A percentile compares a stretch with the other conserved stretches of the same genome.
phyloP scores from a whole-genome alignment of 2,888 invertebrate genomes.

The Drosophila anomalata region DNA sequence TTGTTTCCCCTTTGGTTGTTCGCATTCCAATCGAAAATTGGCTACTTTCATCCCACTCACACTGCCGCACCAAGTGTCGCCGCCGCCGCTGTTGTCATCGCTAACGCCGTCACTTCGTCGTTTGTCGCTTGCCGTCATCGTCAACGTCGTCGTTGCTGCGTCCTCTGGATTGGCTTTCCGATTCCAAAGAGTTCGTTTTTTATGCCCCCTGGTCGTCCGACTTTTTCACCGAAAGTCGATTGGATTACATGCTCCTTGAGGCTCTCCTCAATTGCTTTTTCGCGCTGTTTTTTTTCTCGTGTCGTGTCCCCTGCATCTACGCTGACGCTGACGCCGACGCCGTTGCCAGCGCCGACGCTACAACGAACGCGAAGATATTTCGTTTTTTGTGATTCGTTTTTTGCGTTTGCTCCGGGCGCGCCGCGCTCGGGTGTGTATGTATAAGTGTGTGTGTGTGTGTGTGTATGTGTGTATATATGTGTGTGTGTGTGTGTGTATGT shows the following conservation, averaged over 20 bases:
- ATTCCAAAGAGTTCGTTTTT: slow-evolving; percentile 73
- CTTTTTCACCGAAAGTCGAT: slow-evolving; percentile 48
- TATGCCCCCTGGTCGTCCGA: slow-evolving; percentile 46
- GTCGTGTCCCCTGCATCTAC: slow-evolving; percentile 65
- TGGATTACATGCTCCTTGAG: slow-evolving; percentile 70
- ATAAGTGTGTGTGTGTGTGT: not conserved
- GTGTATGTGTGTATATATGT: slow-evolving; percentile 43
- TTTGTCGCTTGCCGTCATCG: slow-evolving; percentile 53
- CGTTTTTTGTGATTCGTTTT: slow-evolving; percentile 71
- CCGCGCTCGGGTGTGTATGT: slow-evolving; percentile 19
- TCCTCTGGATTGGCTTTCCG: slow-evolving; percentile 75
- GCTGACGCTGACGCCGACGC: slow-evolving; percentile 43
- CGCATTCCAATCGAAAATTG: slow-evolving; percentile 26
- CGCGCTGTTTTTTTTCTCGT: slow-evolving; percentile 20
- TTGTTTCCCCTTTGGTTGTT: slow-evolving; percentile 1
- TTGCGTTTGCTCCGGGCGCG: slow-evolving; percentile 36
- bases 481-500: slow-evolving; percentile 40
- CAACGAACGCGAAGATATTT: slow-evolving; percentile 65
- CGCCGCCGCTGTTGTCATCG: slow-evolving; percentile 51
- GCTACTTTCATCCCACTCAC: slow-evolving; percentile 39
- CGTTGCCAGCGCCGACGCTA: slow-evolving; percentile 44
- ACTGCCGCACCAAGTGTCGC: slow-evolving; percentile 64
- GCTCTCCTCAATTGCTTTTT: slow-evolving; percentile 45
- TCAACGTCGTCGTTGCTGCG: slow-evolving; percentile 59
- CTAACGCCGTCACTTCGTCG: slow-evolving; percentile 8